Evolutionary conservation across 53 echinoderm and acorn worm genomes (phyloP).

Genomic region (Mesocentrotus franciscanus): DNA sequence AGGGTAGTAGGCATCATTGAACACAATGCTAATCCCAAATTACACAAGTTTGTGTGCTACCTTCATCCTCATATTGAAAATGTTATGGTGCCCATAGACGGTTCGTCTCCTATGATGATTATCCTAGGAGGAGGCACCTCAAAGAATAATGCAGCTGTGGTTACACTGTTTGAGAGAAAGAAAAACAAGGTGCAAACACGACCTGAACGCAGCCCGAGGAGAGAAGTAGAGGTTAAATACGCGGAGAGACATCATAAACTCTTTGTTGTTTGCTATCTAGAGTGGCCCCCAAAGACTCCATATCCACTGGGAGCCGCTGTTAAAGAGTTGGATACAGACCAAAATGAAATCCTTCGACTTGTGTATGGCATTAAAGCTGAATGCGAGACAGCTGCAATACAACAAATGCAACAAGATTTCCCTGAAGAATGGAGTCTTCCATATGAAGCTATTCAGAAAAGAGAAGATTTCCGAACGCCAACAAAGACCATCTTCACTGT

Average conservation of each 20-base stretch:
- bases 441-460: slow-evolving; percentile 17
- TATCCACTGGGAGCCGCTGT: slow-evolving; percentile 87
- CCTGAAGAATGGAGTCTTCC: slow-evolving; percentile 55
- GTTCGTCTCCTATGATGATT: slow-evolving; percentile 80
- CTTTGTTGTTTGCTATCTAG: slow-evolving; percentile 84
- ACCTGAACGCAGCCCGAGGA: slow-evolving; percentile 48
- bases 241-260: slow-evolving; percentile 81
- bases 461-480: slow-evolving; percentile 71
- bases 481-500: slow-evolving; percentile 77
- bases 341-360: slow-evolving; percentile 76
- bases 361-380: slow-evolving; percentile 79
- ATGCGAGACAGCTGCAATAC: slow-evolving; percentile 57
- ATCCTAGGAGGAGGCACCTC: neutral
- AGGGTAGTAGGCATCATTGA: slow-evolving; percentile 80
- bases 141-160: slow-evolving; percentile 58
- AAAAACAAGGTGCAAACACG: slow-evolving; percentile 12
- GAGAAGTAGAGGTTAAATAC: slow-evolving; percentile 65
- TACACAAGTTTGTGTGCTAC: slow-evolving; percentile 84
- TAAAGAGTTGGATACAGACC: slow-evolving; percentile 71
- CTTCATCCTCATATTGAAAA: slow-evolving; percentile 83
- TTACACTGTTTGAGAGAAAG: slow-evolving; percentile 67
- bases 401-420: slow-evolving; percentile 46
- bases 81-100: slow-evolving; percentile 87
- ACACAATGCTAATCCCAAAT: slow-evolving; percentile 67
- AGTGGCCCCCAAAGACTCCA: slow-evolving; percentile 74